Conservation (phyloP, 2,797 vertebrate genomes). For the Sciaenops ocellatus region DNA sequence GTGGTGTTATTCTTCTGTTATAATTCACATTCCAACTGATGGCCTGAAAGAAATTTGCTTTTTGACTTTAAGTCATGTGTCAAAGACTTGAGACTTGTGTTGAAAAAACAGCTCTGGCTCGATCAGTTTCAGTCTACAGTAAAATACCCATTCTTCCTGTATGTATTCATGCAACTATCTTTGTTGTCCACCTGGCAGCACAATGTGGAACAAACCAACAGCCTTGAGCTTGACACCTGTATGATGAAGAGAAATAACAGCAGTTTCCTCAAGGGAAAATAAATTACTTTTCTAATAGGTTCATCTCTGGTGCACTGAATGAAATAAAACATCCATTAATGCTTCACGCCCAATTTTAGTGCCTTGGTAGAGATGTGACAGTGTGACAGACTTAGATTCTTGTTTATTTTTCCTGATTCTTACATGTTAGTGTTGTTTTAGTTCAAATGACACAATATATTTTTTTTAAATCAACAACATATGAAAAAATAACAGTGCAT, state of each 20-base stretch:
- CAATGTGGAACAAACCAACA: neutral
- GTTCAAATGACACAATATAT: neutral
- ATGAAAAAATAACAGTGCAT: neutral
- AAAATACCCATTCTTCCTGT: neutral
- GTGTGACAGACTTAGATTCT: neutral
- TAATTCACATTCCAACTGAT: no score
- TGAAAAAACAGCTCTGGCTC: neutral
- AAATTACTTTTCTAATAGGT: slow-evolving; percentile 45
- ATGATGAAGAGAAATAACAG: slow-evolving; percentile 20
- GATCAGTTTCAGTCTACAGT: no score
- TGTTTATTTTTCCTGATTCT: neutral
- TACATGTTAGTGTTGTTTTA: slow-evolving; percentile 12
- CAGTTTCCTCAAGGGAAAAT: neutral
- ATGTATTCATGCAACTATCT: neutral
- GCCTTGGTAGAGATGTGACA: slow-evolving; percentile 11
- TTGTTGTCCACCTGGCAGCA: slow-evolving; percentile 1
- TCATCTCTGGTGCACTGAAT: slow-evolving; percentile 33
- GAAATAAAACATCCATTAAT: slow-evolving; percentile 31
- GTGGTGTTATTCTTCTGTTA: no score
- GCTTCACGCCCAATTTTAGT: slow-evolving; percentile 1
- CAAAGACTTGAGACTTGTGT: neutral
- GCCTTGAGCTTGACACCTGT: neutral
- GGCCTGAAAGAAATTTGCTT: no score
- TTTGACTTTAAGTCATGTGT: neutral
- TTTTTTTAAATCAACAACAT: neutral